Evolutionary conservation across 1,140 invertebrate species (phyloP).

Genomic region (Daktulosphaira vitifoliae): DNA sequence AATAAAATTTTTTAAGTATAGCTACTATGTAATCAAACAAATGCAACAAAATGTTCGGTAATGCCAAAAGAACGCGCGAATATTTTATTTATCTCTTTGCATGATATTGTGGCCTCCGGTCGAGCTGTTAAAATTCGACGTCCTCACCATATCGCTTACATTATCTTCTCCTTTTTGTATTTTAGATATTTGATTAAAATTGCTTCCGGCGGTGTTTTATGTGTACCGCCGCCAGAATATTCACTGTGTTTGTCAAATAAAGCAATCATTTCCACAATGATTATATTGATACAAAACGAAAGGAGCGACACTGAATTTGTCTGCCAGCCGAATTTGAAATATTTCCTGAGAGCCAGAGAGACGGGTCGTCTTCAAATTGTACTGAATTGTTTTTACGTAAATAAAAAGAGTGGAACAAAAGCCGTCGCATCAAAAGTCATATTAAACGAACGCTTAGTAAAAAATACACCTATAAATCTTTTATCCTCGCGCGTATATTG

Average conservation of each 20-base stretch:
- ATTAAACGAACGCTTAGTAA: no score
- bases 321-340: conserved; percentile 10
- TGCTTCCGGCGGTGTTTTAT: conserved; percentile 14
- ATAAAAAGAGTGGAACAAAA: neutral
- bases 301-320: neutral
- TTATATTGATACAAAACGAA: conserved; percentile 16
- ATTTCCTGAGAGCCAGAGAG: neutral
- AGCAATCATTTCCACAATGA: no score
- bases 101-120: neutral
- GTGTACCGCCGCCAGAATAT: neutral
- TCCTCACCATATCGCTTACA: neutral
- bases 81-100: no score
- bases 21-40: no score
- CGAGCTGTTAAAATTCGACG: conserved; percentile 18
- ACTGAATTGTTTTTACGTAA: neutral
- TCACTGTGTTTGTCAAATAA: neutral
- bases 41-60: no score
- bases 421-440: no score
- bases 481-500: no score
- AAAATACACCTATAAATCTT: no score
- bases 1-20: no score
- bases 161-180: neutral
- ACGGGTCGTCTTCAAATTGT: neutral
- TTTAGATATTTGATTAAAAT: conserved; percentile 29
- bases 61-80: no score